phyloP scores from a whole-genome alignment of 2,888 invertebrate species.

The Eristalinus aeneus region DNA sequence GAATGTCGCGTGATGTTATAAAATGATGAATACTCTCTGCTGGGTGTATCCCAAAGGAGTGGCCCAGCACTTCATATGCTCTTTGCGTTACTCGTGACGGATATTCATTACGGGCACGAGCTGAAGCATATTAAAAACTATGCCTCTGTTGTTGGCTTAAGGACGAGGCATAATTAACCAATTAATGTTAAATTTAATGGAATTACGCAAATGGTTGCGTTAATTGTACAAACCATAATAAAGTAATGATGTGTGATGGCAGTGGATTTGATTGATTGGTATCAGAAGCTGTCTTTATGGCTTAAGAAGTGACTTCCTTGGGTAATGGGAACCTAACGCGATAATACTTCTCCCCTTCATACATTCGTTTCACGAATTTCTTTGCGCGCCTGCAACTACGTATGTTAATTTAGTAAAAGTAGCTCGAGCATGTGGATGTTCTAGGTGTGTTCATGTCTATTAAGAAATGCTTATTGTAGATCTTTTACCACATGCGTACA shows the following conservation, averaged over 20 bases:
- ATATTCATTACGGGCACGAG: slow-evolving; percentile 53
- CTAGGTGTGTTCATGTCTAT: too few species aligned
- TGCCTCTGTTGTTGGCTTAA: not conserved
- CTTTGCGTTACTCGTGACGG: slow-evolving; percentile 53
- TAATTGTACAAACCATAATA: not conserved
- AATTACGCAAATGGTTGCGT: not conserved
- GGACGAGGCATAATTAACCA: slow-evolving; percentile 31
- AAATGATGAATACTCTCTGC: slow-evolving; percentile 57
- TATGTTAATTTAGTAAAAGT: too few species aligned
- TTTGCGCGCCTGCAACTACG: too few species aligned
- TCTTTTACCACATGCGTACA: too few species aligned
- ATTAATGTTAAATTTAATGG: slow-evolving; percentile 38
- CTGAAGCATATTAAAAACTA: slow-evolving; percentile 41
- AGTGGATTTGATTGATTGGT: not conserved
- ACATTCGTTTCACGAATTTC: too few species aligned
- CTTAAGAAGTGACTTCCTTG: too few species aligned
- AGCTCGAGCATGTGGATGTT: too few species aligned
- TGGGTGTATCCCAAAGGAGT: slow-evolving; percentile 65
- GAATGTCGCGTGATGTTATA: slow-evolving; percentile 64
- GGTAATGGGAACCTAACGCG: too few species aligned
- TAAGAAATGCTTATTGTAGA: too few species aligned
- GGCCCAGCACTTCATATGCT: slow-evolving; percentile 41
- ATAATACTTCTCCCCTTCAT: too few species aligned
- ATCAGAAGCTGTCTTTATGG: not conserved
- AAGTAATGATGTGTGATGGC: not conserved